Conservation (phyloP, 2,113 vertebrate genomes). For the Zosterops pallidus region DNA sequence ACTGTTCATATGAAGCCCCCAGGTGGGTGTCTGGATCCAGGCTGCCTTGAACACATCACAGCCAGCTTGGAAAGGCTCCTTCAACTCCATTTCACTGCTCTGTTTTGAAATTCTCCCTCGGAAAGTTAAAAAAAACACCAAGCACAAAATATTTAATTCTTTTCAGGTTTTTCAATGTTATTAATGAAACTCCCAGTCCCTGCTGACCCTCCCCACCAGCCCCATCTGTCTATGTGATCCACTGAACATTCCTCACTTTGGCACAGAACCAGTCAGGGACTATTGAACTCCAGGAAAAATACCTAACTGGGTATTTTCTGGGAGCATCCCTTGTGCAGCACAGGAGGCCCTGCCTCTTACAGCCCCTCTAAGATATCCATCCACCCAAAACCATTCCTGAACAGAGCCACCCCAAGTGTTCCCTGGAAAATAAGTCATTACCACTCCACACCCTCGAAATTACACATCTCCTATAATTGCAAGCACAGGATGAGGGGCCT, state of each 20-base stretch:
- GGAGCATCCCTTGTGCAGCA: neutral
- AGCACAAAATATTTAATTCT: neutral
- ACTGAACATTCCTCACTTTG: neutral
- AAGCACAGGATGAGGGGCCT: neutral
- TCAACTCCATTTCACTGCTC: neutral
- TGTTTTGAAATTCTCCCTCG: neutral
- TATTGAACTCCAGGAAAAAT: neutral
- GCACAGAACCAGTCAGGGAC: neutral
- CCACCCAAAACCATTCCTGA: neutral
- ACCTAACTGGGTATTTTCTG: neutral
- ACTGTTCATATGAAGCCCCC: neutral
- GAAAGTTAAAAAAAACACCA: neutral
- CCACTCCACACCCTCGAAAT: neutral
- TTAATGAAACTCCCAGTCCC: neutral
- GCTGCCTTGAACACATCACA: neutral
- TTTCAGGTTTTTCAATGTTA: neutral
- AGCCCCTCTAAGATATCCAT: fast-evolving
- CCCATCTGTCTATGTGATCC: fast-evolving
- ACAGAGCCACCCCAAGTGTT: fast-evolving
- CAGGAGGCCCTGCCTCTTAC: neutral
- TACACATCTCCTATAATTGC: neutral
- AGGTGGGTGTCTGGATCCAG: neutral
- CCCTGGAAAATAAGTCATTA: neutral
- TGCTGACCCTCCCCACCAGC: neutral
- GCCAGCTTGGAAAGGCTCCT: neutral